Base-by-base conservation (phyloP, 1,140 invertebrate species). In the Drosophila pachea region DNA sequence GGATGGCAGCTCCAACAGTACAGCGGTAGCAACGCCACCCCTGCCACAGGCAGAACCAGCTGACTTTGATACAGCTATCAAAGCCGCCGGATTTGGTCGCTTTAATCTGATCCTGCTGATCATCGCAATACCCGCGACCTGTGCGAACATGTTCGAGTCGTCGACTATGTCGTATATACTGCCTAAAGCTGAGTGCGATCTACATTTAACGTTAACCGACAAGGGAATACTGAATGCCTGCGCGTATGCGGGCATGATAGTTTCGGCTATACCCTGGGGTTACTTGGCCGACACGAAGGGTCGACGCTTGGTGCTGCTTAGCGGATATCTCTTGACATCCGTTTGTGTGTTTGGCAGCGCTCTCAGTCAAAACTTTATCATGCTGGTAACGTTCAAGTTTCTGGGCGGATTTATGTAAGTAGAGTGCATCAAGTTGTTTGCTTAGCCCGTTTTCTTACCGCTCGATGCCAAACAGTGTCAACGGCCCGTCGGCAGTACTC, bases 251-350 rank as follows among this genome's bases (percentile, higher is more conserved):
- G 95, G 95, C 49, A 97, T 96, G 95, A 93, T 96, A 69, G 90
- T 92, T 0, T 95, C 95, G 49, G 95, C 94, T 0, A 92, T 95
- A 76, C 74, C 96, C 12, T 97, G 95, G 95, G 95, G 95, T 4
- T 95, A 94, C 65, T 77, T 96, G 6, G 94, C 94, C 0, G 96
- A 97, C 81, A 93, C 93, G 0, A 90, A 93, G 31, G 96, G 96
- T 0, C 91, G 95, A 8, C 91, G 91, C 58, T 91, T 92, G 47
- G 91, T 96, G 38, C 90, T 97, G 31, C 90, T 95, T 29, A 92
- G 91, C 73, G 95, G 95, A 1, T 94, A 94, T 76, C 87, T 94
- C n/a, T 84, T 93, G 0, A 92, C 95, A 70, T 93, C 92, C 1
- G 70, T 96, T 6, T 92, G 94, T 55, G 94, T 93, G 14, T 76